Conservation (phyloP, 2,888 invertebrate genomes). For the Habrosyne pyritoides region DNA sequence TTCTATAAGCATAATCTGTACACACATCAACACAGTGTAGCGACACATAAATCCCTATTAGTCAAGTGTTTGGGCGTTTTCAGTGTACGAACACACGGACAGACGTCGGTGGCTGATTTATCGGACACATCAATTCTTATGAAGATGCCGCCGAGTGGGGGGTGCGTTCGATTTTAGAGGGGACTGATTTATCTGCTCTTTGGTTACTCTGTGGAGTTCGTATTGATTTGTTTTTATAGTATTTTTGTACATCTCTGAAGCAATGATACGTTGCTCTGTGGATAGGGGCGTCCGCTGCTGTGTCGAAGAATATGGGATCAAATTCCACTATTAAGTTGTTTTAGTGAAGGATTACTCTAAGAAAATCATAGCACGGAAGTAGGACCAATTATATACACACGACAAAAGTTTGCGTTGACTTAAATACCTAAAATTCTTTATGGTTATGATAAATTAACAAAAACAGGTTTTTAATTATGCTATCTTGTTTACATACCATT, state of each 20-base stretch:
- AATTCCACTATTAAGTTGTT: too few relatives aligned
- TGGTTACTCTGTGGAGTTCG: conserved; percentile 18
- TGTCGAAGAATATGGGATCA: too few relatives aligned
- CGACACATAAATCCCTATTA: conserved; percentile 69
- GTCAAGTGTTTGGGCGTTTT: conserved; percentile 73
- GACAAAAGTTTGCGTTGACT: too few relatives aligned
- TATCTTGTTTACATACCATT: too few relatives aligned
- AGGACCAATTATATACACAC: too few relatives aligned
- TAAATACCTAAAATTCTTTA: too few relatives aligned
- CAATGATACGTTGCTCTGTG: too few relatives aligned
- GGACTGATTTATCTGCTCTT: conserved; percentile 35
- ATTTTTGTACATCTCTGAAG: conserved; percentile 8
- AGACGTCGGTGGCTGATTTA: conserved; percentile 64
- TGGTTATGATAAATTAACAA: too few relatives aligned
- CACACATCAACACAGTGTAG: conserved; percentile 17
- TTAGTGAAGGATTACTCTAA: too few relatives aligned
- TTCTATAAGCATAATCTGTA: conserved; percentile 19
- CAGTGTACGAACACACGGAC: conserved; percentile 36
- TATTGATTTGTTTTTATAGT: conserved; percentile 20
- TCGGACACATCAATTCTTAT: conserved; percentile 69
- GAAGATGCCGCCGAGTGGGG: conserved; percentile 59
- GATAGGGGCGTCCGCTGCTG: too few relatives aligned
- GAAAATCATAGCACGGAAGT: too few relatives aligned
- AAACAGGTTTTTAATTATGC: too few relatives aligned
- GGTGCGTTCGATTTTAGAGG: conserved; percentile 52